Conservation (phyloP, 2,888 invertebrate genomes). For the Crocallis elinguaria region DNA sequence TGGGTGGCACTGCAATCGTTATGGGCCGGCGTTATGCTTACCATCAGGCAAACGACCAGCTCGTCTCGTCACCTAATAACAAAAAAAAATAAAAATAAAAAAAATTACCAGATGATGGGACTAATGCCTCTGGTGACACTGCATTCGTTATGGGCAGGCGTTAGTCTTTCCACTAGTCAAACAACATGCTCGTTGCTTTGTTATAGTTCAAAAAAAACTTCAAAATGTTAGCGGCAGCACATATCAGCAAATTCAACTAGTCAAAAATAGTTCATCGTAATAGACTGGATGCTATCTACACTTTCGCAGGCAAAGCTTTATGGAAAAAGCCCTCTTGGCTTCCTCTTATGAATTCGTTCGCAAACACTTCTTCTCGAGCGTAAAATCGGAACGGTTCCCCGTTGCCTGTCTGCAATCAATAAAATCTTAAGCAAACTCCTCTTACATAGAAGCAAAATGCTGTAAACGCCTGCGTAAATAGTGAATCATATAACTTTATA, state of each 20-base stretch:
- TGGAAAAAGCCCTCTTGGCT: slow-evolving; percentile 16
- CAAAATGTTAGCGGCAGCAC: too few relatives aligned
- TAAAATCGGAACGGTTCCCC: slow-evolving; percentile 20
- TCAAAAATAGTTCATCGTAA: slow-evolving; percentile 10
- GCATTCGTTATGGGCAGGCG: too few relatives aligned
- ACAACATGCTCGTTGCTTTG: too few relatives aligned
- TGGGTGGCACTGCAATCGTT: too few relatives aligned
- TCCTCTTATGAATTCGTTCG: slow-evolving; percentile 25
- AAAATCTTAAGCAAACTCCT: slow-evolving; percentile 16
- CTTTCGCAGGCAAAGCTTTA: slow-evolving; percentile 19
- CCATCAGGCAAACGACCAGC: too few relatives aligned
- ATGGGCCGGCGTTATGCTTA: too few relatives aligned
- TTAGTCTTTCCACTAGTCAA: too few relatives aligned
- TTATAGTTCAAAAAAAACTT: too few relatives aligned
- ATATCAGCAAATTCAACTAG: not conserved
- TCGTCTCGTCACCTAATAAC: too few relatives aligned
- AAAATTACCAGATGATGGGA: too few relatives aligned
- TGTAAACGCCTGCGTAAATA: slow-evolving; percentile 8
- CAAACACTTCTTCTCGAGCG: slow-evolving; percentile 18
- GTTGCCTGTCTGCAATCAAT: slow-evolving; percentile 22
- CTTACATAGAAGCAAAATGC: not conserved
- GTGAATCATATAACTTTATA: not conserved
- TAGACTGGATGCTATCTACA: slow-evolving; percentile 22
- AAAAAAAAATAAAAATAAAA: too few relatives aligned
- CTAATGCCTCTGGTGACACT: too few relatives aligned